A percentile compares a stretch with the other conserved stretches of the same genome.
Conservation (phyloP, 2,113 vertebrate genomes). For the Tilapia sparmanii region DNA sequence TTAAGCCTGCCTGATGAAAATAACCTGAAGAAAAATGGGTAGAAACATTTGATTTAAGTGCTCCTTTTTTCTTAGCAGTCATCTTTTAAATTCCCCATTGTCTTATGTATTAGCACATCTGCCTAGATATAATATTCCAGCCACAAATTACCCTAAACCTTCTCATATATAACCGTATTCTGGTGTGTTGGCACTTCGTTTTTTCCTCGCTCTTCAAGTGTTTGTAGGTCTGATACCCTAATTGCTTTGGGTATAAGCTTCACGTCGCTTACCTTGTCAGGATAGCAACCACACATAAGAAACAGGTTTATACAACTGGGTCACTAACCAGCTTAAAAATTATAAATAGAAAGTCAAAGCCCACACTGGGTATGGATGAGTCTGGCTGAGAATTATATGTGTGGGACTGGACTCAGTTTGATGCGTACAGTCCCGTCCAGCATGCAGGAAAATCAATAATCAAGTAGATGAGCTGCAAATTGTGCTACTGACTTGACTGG, state of each 20-base stretch:
- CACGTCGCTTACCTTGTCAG: background rate
- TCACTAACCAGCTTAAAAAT: background rate
- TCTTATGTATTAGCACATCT: background rate
- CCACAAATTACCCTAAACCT: background rate
- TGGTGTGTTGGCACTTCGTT: background rate
- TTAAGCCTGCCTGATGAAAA: background rate
- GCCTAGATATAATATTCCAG: background rate
- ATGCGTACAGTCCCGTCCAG: background rate
- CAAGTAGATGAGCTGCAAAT: background rate
- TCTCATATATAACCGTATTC: background rate
- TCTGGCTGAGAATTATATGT: conserved; percentile 1
- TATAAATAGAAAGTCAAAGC: background rate
- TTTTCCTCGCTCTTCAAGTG: background rate
- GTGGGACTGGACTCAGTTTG: background rate
- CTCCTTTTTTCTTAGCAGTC: background rate
- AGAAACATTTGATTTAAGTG: background rate
- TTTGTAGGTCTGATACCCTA: background rate
- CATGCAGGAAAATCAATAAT: conserved; percentile 5
- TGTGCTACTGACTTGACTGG: background rate
- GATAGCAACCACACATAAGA: background rate
- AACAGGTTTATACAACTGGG: background rate
- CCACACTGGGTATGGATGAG: background rate
- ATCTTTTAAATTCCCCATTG: background rate
- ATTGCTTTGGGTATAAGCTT: background rate
- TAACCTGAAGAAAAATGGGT: background rate